These are phyloP conservation scores for Elmis aenea DNA, from an alignment of 2,888 invertebrate genomes.

Conservation along the genomic window DNA sequence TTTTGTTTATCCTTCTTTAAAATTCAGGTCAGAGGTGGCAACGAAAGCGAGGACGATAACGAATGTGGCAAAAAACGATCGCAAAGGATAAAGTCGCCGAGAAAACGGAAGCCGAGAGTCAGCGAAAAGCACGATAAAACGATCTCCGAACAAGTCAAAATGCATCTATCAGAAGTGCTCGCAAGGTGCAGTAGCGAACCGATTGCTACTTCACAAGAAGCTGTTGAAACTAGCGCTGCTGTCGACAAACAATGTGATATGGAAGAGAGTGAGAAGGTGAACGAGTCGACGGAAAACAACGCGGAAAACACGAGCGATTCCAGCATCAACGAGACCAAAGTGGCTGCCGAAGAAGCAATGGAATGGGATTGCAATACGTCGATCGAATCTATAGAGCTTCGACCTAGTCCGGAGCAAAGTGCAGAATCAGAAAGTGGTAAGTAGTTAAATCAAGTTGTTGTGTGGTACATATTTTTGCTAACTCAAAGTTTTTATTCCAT, in stretches of 20 bases:
- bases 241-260: background rate
- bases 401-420: constrained; percentile 39
- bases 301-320: constrained; percentile 13
- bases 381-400: constrained; percentile 32
- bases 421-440: constrained; percentile 44
- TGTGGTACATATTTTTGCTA: too few species aligned
- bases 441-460: too few species aligned
- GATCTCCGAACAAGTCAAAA: too few species aligned
- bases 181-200: background rate
- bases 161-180: too few species aligned
- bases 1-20: too few species aligned
- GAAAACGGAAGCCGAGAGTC: constrained; percentile 22
- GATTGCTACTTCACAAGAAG: background rate
- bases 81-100: constrained; percentile 18
- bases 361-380: constrained; percentile 36
- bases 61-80: constrained; percentile 21
- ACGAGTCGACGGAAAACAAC: background rate
- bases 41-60: constrained; percentile 39
- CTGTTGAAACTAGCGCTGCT: background rate
- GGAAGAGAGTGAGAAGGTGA: background rate
- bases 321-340: constrained; percentile 9
- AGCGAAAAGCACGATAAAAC: constrained; percentile 15
- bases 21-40: constrained; percentile 14
- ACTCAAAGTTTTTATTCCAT: too few species aligned
- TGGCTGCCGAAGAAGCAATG: constrained; percentile 21